Percentiles rank a stretch among this genome's conserved stretches.
These are phyloP conservation scores for Nymphalis polychloros DNA, from an alignment of 2,888 invertebrate species.

Conservation along the genomic window DNA sequence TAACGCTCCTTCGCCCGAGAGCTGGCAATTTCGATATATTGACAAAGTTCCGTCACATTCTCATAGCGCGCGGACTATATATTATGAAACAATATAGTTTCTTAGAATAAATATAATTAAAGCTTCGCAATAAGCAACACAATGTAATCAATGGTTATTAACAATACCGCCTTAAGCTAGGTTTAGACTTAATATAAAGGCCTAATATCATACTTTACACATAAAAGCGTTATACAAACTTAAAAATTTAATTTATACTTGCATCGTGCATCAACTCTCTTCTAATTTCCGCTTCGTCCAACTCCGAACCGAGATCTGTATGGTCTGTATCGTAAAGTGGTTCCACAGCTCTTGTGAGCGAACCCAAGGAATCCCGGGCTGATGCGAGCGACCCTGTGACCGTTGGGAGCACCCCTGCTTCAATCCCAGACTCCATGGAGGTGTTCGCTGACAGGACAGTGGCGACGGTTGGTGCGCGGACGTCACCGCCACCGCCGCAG, in stretches of 20 bases:
- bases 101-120: too few relatives aligned
- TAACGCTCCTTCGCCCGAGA: too few relatives aligned
- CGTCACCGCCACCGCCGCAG: slow-evolving; percentile 58
- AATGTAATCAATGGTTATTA: not conserved
- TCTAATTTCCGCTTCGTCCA: slow-evolving; percentile 89
- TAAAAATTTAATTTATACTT: slow-evolving; percentile 59
- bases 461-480: slow-evolving; percentile 61
- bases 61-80: too few relatives aligned
- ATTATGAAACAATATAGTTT: too few relatives aligned
- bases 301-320: slow-evolving; percentile 89
- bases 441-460: slow-evolving; percentile 75
- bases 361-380: slow-evolving; percentile 80
- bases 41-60: too few relatives aligned
- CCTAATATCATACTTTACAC: too few relatives aligned
- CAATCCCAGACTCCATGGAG: slow-evolving; percentile 85
- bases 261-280: slow-evolving; percentile 91
- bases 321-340: slow-evolving; percentile 89
- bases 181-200: not conserved
- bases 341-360: slow-evolving; percentile 82
- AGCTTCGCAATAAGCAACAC: too few relatives aligned
- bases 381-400: slow-evolving; percentile 86
- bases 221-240: not conserved
- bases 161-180: not conserved
- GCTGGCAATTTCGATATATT: too few relatives aligned
- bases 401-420: slow-evolving; percentile 86